phyloP scores from a whole-genome alignment of 2,888 invertebrate genomes.

The Tachina lurida region DNA sequence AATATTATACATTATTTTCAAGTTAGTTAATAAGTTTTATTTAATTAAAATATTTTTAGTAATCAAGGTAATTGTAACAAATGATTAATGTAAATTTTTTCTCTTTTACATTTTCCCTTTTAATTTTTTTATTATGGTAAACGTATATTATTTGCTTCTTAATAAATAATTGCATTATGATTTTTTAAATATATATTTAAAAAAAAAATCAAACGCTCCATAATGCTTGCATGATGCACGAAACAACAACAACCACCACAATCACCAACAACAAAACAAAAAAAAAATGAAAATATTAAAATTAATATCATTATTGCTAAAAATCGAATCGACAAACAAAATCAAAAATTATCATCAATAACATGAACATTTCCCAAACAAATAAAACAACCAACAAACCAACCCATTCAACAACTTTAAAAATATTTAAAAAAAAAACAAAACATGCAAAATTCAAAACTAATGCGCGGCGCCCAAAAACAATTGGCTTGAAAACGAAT shows the following conservation, averaged over 20 bases:
- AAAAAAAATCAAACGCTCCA: constrained; percentile 61
- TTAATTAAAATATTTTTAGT: constrained; percentile 31
- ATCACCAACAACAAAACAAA: constrained; percentile 57
- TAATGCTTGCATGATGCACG: constrained; percentile 71
- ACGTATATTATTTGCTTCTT: constrained; percentile 51
- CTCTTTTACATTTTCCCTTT: constrained; percentile 73
- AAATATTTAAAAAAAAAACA: not conserved
- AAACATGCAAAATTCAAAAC: constrained; percentile 57
- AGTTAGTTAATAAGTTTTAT: constrained; percentile 62
- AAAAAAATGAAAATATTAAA: not conserved
- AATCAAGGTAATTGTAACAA: constrained; percentile 61
- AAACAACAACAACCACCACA: constrained; percentile 51
- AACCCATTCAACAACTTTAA: constrained; percentile 31
- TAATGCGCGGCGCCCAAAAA: constrained; percentile 37
- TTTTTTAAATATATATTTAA: constrained; percentile 16
- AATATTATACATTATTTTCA: constrained; percentile 25
- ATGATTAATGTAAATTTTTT: constrained; percentile 71
- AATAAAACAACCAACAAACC: constrained; percentile 53
- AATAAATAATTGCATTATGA: constrained; percentile 40
- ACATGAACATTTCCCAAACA: constrained; percentile 57
- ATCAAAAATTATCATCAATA: constrained; percentile 55
- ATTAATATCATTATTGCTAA: constrained; percentile 61
- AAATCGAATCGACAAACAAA: constrained; percentile 63
- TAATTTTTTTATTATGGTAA: constrained; percentile 61
- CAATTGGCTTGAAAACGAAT: constrained; percentile 43